These are phyloP conservation scores for Turnix velox DNA, from an alignment of 2,113 vertebrate genomes.

Conservation along the genomic window DNA sequence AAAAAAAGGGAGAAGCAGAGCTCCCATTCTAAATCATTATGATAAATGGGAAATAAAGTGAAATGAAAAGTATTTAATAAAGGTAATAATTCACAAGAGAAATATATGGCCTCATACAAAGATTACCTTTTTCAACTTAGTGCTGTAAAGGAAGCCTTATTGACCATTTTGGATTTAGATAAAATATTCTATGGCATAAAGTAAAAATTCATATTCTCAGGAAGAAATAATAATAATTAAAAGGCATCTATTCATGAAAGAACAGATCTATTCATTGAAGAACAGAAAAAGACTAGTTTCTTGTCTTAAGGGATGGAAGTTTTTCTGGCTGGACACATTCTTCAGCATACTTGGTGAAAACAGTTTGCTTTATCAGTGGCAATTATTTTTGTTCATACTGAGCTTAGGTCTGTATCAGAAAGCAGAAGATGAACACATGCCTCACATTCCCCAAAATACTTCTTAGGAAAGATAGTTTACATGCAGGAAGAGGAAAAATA, in stretches of 20 bases:
- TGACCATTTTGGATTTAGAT: background rate
- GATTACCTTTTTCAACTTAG: background rate
- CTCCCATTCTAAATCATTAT: conserved; percentile 6
- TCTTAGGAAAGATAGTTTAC: background rate
- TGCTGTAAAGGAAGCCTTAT: background rate
- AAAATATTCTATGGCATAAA: background rate
- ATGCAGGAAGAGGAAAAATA: background rate
- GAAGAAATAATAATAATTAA: background rate
- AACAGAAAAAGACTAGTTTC: background rate
- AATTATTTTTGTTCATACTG: background rate
- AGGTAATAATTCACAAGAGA: conserved; percentile 8
- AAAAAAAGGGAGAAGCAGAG: background rate
- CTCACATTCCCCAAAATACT: background rate
- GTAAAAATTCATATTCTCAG: background rate
- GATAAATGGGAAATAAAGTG: conserved; percentile 35
- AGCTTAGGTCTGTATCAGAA: background rate
- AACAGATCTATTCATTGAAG: background rate
- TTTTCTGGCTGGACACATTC: background rate
- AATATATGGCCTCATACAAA: background rate
- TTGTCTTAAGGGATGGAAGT: background rate
- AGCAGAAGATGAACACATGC: background rate
- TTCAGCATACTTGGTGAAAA: background rate
- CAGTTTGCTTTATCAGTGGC: too few species aligned
- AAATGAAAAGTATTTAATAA: conserved; percentile 34
- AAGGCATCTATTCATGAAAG: background rate